Conservation (phyloP, 2,113 vertebrate species). For the Lepus timidus region DNA sequence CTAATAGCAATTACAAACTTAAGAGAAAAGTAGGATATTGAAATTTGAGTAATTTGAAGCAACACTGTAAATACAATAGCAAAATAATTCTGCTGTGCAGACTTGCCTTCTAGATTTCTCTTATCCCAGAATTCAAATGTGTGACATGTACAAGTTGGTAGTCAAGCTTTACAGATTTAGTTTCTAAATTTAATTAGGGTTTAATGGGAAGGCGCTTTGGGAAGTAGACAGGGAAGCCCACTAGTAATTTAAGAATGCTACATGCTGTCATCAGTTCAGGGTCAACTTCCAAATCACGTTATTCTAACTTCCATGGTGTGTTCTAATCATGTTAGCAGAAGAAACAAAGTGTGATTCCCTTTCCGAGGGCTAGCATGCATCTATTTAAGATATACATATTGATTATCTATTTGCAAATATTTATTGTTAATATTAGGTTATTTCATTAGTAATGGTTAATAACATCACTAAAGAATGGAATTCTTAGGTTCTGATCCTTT, state of each 20-base stretch:
- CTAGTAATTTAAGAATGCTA: not conserved
- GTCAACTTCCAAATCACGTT: not conserved
- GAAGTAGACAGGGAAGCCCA: not conserved
- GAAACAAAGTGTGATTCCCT: not conserved
- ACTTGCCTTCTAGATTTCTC: conserved; percentile 31
- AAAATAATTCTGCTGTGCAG: conserved; percentile 30
- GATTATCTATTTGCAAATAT: not conserved
- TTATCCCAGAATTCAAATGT: conserved; percentile 66
- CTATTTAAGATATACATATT: not conserved
- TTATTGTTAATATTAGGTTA: not conserved
- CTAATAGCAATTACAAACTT: conserved; percentile 78
- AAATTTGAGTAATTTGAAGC: conserved; percentile 56
- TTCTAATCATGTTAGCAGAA: not conserved
- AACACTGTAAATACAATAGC: conserved; percentile 56
- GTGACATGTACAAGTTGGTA: not conserved
- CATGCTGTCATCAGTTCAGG: not conserved
- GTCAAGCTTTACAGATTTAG: not conserved
- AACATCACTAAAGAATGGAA: not conserved
- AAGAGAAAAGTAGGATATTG: conserved; percentile 75
- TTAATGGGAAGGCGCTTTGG: not conserved
- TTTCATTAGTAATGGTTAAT: not conserved
- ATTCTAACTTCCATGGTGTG: not conserved
- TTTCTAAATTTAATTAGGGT: not conserved
- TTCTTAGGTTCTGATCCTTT: conserved; percentile 10
- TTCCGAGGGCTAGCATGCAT: not conserved